A percentile compares a stretch with the other conserved stretches of the same genome.
phyloP scores from a whole-genome alignment of 2,888 invertebrate species.

The Cryptosula pallasiana region DNA sequence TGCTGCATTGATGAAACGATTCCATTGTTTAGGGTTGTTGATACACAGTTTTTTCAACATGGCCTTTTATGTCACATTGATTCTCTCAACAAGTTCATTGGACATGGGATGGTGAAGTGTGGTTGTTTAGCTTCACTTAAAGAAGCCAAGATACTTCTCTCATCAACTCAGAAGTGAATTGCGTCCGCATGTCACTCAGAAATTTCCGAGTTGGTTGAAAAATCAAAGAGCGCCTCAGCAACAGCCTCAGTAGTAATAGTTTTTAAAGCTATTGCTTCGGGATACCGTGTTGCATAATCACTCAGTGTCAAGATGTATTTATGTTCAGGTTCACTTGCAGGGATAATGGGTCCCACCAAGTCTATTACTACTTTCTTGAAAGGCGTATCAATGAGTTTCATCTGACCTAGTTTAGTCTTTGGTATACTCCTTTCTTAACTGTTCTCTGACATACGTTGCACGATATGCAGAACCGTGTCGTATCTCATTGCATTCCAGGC shows the following conservation, averaged over 20 bases:
- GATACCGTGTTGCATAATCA: background rate
- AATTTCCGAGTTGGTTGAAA: background rate
- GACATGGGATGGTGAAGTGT: background rate
- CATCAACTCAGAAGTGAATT: background rate
- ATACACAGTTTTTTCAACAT: background rate
- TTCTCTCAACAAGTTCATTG: background rate
- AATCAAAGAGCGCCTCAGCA: background rate
- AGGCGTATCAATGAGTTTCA: no score
- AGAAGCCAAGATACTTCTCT: background rate
- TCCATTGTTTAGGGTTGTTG: background rate
- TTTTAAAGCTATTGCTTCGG: background rate
- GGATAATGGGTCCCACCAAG: no score
- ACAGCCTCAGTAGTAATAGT: background rate
- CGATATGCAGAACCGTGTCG: no score
- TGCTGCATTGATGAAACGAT: background rate
- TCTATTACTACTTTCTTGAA: no score
- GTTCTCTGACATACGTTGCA: no score
- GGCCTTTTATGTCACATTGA: background rate
- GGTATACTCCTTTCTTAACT: no score
- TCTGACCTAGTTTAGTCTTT: no score
- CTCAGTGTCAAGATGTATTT: background rate
- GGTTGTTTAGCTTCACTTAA: background rate
- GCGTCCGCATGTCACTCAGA: background rate
- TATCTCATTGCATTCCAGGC: no score
- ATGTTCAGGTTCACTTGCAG: no score